A percentile compares a stretch with the other conserved stretches of the same genome.
These are phyloP conservation scores for Apamea sordens DNA, from an alignment of 2,888 invertebrate species.

Conservation along the genomic window DNA sequence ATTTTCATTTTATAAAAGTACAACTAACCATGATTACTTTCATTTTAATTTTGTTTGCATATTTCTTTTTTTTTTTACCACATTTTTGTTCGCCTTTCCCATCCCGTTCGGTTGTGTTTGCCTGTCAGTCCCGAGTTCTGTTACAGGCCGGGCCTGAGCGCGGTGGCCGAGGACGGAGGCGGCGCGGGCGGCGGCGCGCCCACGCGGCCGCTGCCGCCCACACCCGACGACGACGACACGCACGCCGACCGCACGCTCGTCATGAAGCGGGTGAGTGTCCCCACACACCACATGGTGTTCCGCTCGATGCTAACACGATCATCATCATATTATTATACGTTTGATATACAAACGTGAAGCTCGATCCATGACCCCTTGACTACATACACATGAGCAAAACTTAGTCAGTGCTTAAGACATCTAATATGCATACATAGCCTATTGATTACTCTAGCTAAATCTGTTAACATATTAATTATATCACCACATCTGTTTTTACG, in stretches of 20 bases:
- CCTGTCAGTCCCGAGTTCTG: slow-evolving; percentile 95
- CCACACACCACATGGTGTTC: slow-evolving; percentile 2
- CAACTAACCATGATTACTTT: slow-evolving; percentile 51
- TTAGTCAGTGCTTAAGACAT: slow-evolving; percentile 45
- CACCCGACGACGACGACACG: slow-evolving; percentile 97
- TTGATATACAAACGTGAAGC: slow-evolving; percentile 27
- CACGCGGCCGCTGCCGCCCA: slow-evolving; percentile 97
- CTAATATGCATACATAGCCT: slow-evolving; percentile 50
- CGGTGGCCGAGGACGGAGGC: slow-evolving; percentile 73
- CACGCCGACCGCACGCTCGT: slow-evolving; percentile 96
- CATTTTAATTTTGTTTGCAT: slow-evolving; percentile 69
- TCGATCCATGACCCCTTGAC: slow-evolving; percentile 41
- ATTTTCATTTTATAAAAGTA: slow-evolving; percentile 7
- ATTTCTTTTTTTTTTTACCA: slow-evolving; percentile 66
- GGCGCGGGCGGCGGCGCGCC: slow-evolving; percentile 93
- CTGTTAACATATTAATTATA: slow-evolving; percentile 52
- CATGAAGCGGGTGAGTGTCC: slow-evolving; percentile 96
- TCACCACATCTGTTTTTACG: slow-evolving; percentile 54
- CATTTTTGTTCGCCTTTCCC: slow-evolving; percentile 67
- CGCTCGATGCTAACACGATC: slow-evolving; percentile 64
- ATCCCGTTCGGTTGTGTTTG: slow-evolving; percentile 74
- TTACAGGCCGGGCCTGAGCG: slow-evolving; percentile 93
- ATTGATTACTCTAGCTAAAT: slow-evolving; percentile 44
- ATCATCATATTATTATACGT: slow-evolving; percentile 38
- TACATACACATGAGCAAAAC: slow-evolving; percentile 36